phyloP scores from a whole-genome alignment of 1,140 invertebrate genomes.

The Drosophila biarmipes region DNA sequence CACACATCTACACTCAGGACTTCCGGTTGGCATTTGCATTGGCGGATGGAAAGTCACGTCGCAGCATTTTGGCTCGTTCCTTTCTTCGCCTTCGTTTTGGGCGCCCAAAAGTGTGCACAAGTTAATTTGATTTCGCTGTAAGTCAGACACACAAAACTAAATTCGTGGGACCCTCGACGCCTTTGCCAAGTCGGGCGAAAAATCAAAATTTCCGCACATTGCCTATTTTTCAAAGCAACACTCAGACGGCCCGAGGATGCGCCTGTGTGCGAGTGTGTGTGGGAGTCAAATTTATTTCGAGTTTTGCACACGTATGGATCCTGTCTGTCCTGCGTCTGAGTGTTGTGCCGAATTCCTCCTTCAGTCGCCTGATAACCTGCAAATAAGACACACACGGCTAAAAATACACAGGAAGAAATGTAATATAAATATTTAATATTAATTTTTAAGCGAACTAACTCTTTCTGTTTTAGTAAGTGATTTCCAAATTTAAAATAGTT shows the following conservation, averaged over 20 bases:
- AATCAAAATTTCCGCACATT: constrained; percentile 82
- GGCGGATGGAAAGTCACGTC: constrained; percentile 47
- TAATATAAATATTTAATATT: too few relatives aligned
- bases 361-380: constrained; percentile 26
- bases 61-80: constrained; percentile 50
- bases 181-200: constrained; percentile 76
- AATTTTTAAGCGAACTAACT: too few relatives aligned
- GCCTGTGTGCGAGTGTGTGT: neutral
- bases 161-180: constrained; percentile 27
- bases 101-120: constrained; percentile 65
- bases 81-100: constrained; percentile 2
- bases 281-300: constrained; percentile 55
- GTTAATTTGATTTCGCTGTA: constrained; percentile 78
- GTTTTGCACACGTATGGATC: constrained; percentile 34
- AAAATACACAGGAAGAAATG: neutral
- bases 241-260: neutral
- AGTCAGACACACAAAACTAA: constrained; percentile 61
- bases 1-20: constrained; percentile 22
- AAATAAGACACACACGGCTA: constrained; percentile 6
- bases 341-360: constrained; percentile 40
- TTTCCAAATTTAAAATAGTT: too few relatives aligned
- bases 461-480: too few relatives aligned
- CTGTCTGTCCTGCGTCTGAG: constrained; percentile 17
- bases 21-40: constrained; percentile 54
- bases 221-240: constrained; percentile 66